Conservation (phyloP, 2,797 vertebrate genomes). For the Anguilla megastoma region DNA sequence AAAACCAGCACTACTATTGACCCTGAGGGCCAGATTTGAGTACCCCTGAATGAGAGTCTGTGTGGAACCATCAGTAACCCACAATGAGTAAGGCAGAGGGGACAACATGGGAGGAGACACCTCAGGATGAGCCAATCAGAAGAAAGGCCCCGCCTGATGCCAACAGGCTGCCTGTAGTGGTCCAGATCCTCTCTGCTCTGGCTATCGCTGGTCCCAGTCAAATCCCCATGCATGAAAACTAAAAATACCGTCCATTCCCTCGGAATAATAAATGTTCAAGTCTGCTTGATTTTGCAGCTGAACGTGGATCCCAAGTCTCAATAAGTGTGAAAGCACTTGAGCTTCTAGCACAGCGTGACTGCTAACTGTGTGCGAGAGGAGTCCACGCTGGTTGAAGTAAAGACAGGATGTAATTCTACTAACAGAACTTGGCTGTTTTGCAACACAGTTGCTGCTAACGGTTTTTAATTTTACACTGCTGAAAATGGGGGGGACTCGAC, state of each 20-base stretch:
- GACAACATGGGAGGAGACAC: background rate
- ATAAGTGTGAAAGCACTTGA: background rate
- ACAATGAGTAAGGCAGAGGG: background rate
- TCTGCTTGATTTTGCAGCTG: background rate
- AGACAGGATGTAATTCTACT: background rate
- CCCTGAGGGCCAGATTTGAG: no score
- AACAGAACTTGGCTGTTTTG: background rate
- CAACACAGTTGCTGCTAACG: no score
- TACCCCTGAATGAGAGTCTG: background rate
- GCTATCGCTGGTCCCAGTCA: background rate
- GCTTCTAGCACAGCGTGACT: background rate
- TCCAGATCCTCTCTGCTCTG: background rate
- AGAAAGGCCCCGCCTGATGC: background rate
- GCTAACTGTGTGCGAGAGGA: background rate
- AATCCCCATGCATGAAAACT: background rate
- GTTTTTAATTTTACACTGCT: background rate
- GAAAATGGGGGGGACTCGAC: background rate
- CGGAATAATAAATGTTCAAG: background rate
- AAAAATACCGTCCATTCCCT: background rate
- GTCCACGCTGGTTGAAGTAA: background rate
- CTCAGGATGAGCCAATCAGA: background rate
- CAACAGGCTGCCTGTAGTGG: background rate
- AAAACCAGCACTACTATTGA: no score
- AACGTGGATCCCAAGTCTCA: background rate
- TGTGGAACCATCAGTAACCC: background rate